Percentiles rank a stretch among this genome's conserved stretches.
Conservation (phyloP, 2,113 vertebrate species). For the Chaenocephalus aceratus region DNA sequence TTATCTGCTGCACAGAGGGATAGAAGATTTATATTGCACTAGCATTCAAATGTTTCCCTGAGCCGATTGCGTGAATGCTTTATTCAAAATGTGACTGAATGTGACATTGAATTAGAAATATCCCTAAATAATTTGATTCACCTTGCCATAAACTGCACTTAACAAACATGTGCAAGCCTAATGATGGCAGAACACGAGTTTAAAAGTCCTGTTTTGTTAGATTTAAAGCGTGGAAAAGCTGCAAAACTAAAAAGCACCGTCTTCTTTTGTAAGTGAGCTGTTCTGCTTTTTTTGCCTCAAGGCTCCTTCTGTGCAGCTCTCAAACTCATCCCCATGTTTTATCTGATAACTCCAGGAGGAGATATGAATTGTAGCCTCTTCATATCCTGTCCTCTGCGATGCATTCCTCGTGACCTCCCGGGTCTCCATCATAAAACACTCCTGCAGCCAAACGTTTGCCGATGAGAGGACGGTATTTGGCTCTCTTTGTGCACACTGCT, state of each 20-base stretch:
- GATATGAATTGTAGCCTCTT: slow-evolving; percentile 48
- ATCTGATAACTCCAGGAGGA: slow-evolving; percentile 58
- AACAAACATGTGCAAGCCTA: slow-evolving; percentile 12
- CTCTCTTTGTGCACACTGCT: slow-evolving; percentile 48
- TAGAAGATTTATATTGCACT: slow-evolving; percentile 12
- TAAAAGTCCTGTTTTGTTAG: slow-evolving; percentile 20
- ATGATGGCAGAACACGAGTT: slow-evolving; percentile 15
- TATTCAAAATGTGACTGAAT: not conserved
- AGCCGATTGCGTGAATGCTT: not conserved
- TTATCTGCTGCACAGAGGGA: slow-evolving; percentile 22
- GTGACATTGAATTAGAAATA: slow-evolving; percentile 6
- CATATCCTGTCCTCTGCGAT: slow-evolving; percentile 55
- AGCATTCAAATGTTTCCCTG: slow-evolving; percentile 1
- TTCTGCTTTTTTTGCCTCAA: slow-evolving; percentile 34
- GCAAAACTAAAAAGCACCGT: slow-evolving; percentile 6
- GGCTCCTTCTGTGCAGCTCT: slow-evolving; percentile 37
- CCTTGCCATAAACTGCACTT: not conserved
- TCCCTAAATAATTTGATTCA: not conserved
- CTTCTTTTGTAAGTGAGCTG: slow-evolving; percentile 39
- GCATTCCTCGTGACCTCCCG: slow-evolving; percentile 50
- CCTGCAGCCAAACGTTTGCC: slow-evolving; percentile 9
- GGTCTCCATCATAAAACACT: slow-evolving; percentile 46
- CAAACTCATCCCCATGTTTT: slow-evolving; percentile 34
- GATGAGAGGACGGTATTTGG: slow-evolving; percentile 63
- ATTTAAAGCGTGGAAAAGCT: slow-evolving; percentile 5